A percentile compares a stretch with the other conserved stretches of the same genome.
Conservation (phyloP, 2,113 vertebrate genomes). For the Bubo blakistoni region DNA sequence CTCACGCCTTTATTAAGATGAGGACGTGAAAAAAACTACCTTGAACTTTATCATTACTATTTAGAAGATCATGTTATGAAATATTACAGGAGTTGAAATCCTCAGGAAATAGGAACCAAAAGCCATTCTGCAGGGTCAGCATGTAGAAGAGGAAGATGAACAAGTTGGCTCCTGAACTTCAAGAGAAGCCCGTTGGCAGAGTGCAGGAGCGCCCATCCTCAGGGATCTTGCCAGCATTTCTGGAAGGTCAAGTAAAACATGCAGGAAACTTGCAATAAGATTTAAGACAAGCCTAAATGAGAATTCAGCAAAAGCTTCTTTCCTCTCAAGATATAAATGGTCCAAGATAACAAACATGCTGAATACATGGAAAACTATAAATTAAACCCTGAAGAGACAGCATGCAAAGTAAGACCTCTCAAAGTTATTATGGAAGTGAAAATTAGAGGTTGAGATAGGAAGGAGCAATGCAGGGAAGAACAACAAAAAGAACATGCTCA, state of each 20-base stretch:
- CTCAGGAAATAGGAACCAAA: conserved; percentile 21
- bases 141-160: neutral
- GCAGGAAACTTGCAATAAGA: conserved; percentile 47
- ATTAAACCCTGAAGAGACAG: neutral
- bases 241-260: conserved; percentile 33
- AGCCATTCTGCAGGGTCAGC: neutral
- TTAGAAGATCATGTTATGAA: neutral
- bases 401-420: neutral
- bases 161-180: neutral
- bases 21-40: neutral
- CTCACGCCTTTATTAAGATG: neutral
- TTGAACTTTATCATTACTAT: conserved; percentile 28
- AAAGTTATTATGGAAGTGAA: neutral
- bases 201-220: neutral
- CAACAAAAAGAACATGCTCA: neutral
- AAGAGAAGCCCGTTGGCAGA: neutral
- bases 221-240: neutral
- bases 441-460: neutral
- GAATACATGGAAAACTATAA: conserved; percentile 9
- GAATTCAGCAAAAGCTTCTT: conserved; percentile 49
- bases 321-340: conserved; percentile 48
- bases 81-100: neutral
- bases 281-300: conserved; percentile 29
- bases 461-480: neutral
- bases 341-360: conserved; percentile 25